Conservation (phyloP, 2,888 invertebrate species). For the Agriotes lineatus region DNA sequence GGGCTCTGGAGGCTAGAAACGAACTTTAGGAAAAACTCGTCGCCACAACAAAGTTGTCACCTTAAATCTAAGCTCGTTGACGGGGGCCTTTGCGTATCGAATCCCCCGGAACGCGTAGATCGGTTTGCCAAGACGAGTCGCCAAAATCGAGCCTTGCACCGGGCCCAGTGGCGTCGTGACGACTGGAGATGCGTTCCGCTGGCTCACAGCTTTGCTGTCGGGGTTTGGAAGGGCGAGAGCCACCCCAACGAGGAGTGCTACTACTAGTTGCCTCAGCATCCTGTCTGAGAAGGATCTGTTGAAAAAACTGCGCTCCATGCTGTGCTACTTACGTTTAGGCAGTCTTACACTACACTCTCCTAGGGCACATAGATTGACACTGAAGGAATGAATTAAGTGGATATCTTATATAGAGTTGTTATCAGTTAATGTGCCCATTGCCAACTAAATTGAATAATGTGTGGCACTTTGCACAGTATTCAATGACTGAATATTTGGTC, state of each 20-base stretch:
- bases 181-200: conserved; percentile 47
- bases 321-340: conserved; percentile 10
- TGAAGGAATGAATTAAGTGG: not conserved
- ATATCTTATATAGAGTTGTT: conserved; percentile 18
- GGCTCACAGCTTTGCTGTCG: conserved; percentile 47
- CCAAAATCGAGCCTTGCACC: conserved; percentile 51
- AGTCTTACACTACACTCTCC: conserved; percentile 6
- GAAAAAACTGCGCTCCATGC: not conserved
- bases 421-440: conserved; percentile 11
- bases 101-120: conserved; percentile 54
- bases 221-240: conserved; percentile 43
- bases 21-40: not conserved
- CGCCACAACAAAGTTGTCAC: conserved; percentile 50
- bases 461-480: not conserved
- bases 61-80: conserved; percentile 62
- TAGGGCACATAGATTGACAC: conserved; percentile 7
- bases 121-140: conserved; percentile 50
- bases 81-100: conserved; percentile 56
- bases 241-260: conserved; percentile 38
- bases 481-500: not conserved
- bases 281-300: not conserved
- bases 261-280: conserved; percentile 29
- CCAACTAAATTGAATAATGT: conserved; percentile 36
- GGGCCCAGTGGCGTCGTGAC: conserved; percentile 51
- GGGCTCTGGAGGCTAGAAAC: conserved; percentile 59